A percentile compares a stretch with the other conserved stretches of the same genome.
These are phyloP conservation scores for Lithophane ornitopus DNA, from an alignment of 2,888 invertebrate species.

Conservation along the genomic window DNA sequence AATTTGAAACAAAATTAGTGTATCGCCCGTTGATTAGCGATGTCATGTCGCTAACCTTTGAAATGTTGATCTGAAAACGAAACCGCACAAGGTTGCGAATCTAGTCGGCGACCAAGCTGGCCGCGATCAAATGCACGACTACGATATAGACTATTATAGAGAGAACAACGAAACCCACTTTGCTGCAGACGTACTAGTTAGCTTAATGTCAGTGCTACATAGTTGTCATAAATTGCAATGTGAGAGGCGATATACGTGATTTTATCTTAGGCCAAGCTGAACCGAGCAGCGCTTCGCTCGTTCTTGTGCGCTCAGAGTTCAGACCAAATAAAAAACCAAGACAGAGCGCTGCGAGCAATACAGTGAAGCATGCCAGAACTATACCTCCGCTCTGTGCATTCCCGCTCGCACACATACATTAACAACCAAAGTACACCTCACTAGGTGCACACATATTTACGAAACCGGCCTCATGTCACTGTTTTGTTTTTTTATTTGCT, in stretches of 20 bases:
- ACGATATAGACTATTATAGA: constrained; percentile 17
- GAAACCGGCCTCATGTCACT: no score
- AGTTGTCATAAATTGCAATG: constrained; percentile 42
- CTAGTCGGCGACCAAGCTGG: constrained; percentile 7
- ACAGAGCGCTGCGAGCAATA: no score
- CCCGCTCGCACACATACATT: no score
- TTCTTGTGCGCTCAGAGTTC: no score
- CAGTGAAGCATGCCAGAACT: no score
- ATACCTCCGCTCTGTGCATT: no score
- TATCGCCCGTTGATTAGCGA: constrained; percentile 32
- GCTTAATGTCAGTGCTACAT: constrained; percentile 28
- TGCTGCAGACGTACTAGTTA: constrained; percentile 31
- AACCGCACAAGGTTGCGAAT: constrained; percentile 48
- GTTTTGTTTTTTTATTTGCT: no score
- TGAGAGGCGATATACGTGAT: constrained; percentile 47
- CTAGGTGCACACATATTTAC: no score
- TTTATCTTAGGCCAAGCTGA: constrained; percentile 24
- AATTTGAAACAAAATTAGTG: constrained; percentile 38
- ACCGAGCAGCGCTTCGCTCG: background rate
- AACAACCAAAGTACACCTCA: no score
- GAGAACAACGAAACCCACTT: constrained; percentile 46
- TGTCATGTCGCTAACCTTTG: constrained; percentile 57
- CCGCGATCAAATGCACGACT: constrained; percentile 26
- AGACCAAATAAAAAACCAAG: no score
- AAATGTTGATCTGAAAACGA: constrained; percentile 41